These are phyloP conservation scores for Rugalucina vietnamica DNA, from an alignment of 2,888 invertebrate genomes.

Conservation along the genomic window DNA sequence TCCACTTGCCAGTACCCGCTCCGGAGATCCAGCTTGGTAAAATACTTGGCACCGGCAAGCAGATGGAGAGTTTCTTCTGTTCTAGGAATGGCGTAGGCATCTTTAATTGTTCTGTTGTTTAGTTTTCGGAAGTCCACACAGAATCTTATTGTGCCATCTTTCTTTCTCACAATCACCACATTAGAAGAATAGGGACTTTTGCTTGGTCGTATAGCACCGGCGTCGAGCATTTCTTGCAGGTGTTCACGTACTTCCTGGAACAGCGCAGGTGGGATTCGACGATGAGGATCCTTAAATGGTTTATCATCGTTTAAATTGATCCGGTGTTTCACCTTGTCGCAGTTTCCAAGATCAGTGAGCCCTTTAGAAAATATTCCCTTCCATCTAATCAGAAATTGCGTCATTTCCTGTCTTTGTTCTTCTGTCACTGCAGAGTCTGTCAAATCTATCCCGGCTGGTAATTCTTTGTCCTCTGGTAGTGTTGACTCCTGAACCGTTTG, in stretches of 20 bases:
- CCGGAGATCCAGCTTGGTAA: background rate
- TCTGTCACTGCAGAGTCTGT: background rate
- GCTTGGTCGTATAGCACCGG: constrained; percentile 4
- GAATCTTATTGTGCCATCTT: constrained; percentile 19
- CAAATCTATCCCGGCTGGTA: background rate
- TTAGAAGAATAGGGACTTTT: constrained; percentile 1
- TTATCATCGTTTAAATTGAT: background rate
- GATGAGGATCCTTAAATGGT: constrained; percentile 25
- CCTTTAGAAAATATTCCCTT: background rate
- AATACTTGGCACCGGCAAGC: background rate
- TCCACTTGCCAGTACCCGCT: background rate
- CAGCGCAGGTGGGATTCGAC: constrained; percentile 26
- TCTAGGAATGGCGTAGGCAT: constrained; percentile 54
- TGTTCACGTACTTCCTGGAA: constrained; percentile 16
- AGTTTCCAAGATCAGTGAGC: background rate
- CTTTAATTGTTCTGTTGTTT: constrained; percentile 29
- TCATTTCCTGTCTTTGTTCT: background rate
- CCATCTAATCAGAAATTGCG: background rate
- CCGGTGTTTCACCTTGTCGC: background rate
- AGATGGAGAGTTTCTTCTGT: constrained; percentile 41
- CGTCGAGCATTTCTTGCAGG: background rate
- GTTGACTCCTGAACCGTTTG: background rate
- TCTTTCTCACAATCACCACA: constrained; percentile 10
- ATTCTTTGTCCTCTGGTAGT: background rate
- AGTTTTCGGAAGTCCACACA: constrained; percentile 23